Conservation (phyloP, 2,797 vertebrate genomes). For the Nyctibius grandis region DNA sequence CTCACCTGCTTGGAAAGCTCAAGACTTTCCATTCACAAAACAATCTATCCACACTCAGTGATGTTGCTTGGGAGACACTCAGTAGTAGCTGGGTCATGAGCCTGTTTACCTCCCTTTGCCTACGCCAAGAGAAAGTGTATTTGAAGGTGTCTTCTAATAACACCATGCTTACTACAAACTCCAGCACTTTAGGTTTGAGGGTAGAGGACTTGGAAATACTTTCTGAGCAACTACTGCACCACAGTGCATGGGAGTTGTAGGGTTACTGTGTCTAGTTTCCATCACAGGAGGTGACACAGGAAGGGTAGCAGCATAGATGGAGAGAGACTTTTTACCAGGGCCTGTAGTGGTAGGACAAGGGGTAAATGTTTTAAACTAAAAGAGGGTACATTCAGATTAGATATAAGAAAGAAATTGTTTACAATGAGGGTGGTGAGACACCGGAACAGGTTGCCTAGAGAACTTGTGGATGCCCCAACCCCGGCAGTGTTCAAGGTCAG, state of each 20-base stretch:
- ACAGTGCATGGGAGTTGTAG: not conserved
- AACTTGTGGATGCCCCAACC: not conserved
- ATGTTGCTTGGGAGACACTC: not conserved
- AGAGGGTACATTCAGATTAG: not conserved
- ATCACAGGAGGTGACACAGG: not conserved
- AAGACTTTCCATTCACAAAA: not conserved
- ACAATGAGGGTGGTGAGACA: too few species aligned
- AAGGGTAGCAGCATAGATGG: not conserved
- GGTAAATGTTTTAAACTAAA: too few species aligned
- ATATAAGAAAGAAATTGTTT: not conserved
- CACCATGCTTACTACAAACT: not conserved
- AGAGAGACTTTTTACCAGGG: not conserved
- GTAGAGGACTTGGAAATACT: not conserved
- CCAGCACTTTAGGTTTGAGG: not conserved
- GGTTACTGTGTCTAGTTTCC: not conserved
- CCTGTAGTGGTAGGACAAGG: not conserved
- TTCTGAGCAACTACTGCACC: not conserved
- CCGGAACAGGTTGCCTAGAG: too few species aligned
- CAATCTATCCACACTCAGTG: not conserved
- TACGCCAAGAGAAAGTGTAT: not conserved
- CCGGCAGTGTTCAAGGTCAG: not conserved
- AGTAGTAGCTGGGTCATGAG: not conserved
- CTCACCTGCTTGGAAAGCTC: not conserved
- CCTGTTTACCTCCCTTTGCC: not conserved
- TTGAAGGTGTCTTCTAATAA: not conserved